phyloP scores from a whole-genome alignment of 2,113 vertebrate genomes.

The Mustela nigripes region DNA sequence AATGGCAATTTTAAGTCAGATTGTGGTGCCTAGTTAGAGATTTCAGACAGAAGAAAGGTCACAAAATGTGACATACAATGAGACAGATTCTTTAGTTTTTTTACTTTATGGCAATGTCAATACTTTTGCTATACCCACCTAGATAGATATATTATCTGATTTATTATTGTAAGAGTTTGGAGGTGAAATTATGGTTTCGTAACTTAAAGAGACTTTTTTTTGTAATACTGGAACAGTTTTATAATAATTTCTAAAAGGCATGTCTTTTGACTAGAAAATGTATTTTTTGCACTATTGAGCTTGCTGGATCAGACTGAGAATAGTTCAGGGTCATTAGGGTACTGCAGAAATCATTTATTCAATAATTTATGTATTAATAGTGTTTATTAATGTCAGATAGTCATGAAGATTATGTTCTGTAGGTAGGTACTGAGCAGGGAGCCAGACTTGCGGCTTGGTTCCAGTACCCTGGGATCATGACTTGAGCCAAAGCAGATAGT shows the following conservation, averaged over 20 bases:
- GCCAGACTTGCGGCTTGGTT: neutral
- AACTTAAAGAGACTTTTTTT: neutral
- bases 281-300: neutral
- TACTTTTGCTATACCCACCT: neutral
- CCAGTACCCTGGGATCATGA: neutral
- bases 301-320: neutral
- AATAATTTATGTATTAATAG: neutral
- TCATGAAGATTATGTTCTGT: neutral
- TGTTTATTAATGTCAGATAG: neutral
- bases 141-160: neutral
- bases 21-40: neutral
- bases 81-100: neutral
- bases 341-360: neutral
- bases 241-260: neutral
- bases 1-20: neutral
- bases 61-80: neutral
- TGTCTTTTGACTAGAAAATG: neutral
- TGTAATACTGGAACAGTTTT: neutral
- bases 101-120: neutral
- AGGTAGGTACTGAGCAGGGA: neutral
- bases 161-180: constrained; percentile 24
- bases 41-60: neutral
- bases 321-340: neutral
- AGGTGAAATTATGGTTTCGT: neutral
- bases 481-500: neutral